Evolutionary conservation across 2,888 invertebrate genomes (phyloP), one percentile per base, ranked within the genome.

Genomic region (Noctua janthe): DNA sequence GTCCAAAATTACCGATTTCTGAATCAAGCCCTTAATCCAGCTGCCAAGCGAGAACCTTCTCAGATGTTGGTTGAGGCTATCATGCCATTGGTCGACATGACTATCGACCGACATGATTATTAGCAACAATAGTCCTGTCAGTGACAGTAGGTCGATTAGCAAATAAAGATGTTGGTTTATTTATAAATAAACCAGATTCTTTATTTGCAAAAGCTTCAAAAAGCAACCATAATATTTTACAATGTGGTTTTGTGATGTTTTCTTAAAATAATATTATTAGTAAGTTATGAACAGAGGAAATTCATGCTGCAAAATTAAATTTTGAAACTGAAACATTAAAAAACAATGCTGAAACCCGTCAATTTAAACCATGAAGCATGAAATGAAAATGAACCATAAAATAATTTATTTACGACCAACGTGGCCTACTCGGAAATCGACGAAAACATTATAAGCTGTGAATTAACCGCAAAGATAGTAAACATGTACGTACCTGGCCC

Each of bases 401-500:
- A 87, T 39, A n/a, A n/a, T 35, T 47, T 13, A 35, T 71, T 64
- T 74, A 74, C 0, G 13, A 83, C 29, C 71, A 74, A 88, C 88
- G 87, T 89, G 90, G 87, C 88, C 20, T 69, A 49, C 11, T 20
- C 20, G 43, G 20, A 67, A 75, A 72, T 67, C 62, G n/a, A 59
- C 35, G 47, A 73, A 79, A 76, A 11, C 43, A 64, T 71, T 54
- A 2, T 0, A 35, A 51, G 70, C 43, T 49, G 39, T 35, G 13
- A 59, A 86, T 67, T 59, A 62, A 29, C 51, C 35, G 54, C 13
- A 80, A 71, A 74, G 67, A 47, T 17, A 49, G 10, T 56, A 78
- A 62, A 66, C 15, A 81, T 72, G 15, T 84, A 92, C 94, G 94
- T 97, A 99, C 99, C 98, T 99, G 99, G 59, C 99, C 99, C 66